These are phyloP conservation scores for Dendrolimus kikuchii DNA, from an alignment of 1,140 invertebrate genomes.

Conservation along the genomic window DNA sequence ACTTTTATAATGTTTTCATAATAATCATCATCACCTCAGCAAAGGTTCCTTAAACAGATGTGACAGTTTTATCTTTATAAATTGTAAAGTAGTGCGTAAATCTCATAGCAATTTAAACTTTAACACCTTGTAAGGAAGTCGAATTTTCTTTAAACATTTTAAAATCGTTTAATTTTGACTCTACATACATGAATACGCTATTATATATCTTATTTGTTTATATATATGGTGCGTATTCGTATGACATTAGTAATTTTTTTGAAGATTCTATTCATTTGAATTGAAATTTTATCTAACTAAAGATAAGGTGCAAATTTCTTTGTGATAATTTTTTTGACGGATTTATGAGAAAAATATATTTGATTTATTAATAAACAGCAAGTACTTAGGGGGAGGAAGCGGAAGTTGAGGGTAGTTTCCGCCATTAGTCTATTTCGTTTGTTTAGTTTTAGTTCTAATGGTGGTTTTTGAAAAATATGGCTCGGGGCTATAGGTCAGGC, in stretches of 20 bases:
- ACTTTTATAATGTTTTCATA: background rate
- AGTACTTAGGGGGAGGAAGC: slow-evolving; percentile 25
- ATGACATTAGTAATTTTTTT: no score
- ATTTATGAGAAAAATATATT: slow-evolving; percentile 32
- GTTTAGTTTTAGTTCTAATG: slow-evolving; percentile 29
- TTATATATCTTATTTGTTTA: no score
- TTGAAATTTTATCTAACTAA: no score
- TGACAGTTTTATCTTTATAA: slow-evolving; percentile 2
- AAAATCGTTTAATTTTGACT: no score
- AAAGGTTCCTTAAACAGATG: slow-evolving; percentile 2
- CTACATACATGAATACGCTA: no score
- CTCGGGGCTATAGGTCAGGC: slow-evolving; percentile 11
- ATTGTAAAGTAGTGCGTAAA: background rate
- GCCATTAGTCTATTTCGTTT: slow-evolving; percentile 38
- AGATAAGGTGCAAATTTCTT: background rate
- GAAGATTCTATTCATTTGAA: no score
- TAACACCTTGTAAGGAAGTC: background rate
- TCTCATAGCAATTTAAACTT: slow-evolving; percentile 3
- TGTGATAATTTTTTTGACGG: slow-evolving; percentile 10
- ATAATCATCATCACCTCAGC: slow-evolving; percentile 1
- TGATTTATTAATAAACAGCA: slow-evolving; percentile 31
- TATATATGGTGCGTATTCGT: no score
- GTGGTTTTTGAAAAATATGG: slow-evolving; percentile 36
- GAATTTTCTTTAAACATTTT: background rate
- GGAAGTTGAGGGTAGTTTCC: slow-evolving; percentile 49